A percentile compares a stretch with the other conserved stretches of the same genome.
Conservation (phyloP, 1,140 invertebrate species). For the Drosophila erecta region DNA sequence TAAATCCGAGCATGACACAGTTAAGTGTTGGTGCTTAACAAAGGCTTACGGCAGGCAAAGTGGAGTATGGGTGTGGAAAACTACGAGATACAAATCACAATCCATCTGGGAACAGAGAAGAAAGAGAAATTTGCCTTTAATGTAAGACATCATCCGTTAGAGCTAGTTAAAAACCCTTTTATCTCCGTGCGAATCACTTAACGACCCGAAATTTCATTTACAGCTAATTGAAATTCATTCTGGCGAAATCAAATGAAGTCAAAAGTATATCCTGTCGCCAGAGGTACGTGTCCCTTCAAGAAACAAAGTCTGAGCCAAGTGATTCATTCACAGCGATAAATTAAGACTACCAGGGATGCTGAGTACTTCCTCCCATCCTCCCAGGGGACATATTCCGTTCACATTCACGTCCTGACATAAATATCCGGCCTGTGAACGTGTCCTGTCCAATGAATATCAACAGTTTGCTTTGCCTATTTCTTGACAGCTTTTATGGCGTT, state of each 20-base stretch:
- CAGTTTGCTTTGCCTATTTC: constrained; percentile 37
- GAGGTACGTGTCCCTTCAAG: constrained; percentile 57
- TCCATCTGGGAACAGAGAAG: constrained; percentile 21
- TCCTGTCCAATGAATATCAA: constrained; percentile 51
- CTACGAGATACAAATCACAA: constrained; percentile 31
- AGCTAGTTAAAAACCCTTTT: constrained; percentile 37
- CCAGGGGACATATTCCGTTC: constrained; percentile 58
- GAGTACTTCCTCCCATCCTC: constrained; percentile 24
- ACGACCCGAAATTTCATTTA: constrained; percentile 72
- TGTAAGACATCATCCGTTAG: constrained; percentile 18
- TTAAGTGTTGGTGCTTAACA: constrained; percentile 58
- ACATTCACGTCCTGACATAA: constrained; percentile 41
- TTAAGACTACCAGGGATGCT: constrained; percentile 69
- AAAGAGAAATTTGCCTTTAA: constrained; percentile 22
- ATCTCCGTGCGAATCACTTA: constrained; percentile 51
- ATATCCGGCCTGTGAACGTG: constrained; percentile 61
- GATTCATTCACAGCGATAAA: constrained; percentile 82
- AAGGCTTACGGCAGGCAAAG: constrained; percentile 13
- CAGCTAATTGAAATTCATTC: constrained; percentile 82
- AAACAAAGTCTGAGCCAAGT: constrained; percentile 61
- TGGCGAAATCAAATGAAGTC: constrained; percentile 79
- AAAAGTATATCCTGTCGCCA: constrained; percentile 72
- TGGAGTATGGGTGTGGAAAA: neutral
- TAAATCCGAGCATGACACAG: constrained; percentile 51
- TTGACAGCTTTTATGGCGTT: constrained; percentile 26